Conservation (phyloP, 2,113 vertebrate species). For the Crotalus tigris region DNA sequence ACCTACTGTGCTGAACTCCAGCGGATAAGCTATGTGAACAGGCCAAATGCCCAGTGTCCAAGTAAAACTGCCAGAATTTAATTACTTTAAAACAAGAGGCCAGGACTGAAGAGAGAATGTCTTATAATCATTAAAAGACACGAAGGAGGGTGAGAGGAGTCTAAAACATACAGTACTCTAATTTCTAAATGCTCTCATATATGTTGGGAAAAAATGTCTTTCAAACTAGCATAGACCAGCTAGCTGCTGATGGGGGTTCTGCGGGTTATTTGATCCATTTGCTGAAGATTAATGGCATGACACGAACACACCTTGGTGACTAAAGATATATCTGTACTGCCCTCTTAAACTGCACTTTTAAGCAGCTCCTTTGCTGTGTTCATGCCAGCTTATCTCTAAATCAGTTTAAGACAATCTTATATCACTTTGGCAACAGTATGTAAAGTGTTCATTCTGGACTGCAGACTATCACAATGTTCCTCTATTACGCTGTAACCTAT, state of each 20-base stretch:
- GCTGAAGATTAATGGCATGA: background rate
- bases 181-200: conserved; percentile 57
- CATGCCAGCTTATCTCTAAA: background rate
- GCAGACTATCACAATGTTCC: background rate
- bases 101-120: conserved; percentile 62
- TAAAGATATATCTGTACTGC: background rate
- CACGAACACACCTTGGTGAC: background rate
- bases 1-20: conserved; percentile 59
- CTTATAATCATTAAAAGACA: conserved; percentile 57
- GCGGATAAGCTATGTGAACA: conserved; percentile 50
- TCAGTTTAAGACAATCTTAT: background rate
- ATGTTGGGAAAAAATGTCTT: conserved; percentile 61
- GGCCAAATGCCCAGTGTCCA: conserved; percentile 41
- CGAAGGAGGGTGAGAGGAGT: conserved; percentile 36
- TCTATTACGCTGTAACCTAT: background rate
- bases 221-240: conserved; percentile 57
- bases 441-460: background rate
- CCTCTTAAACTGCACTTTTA: background rate
- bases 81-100: conserved; percentile 69
- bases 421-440: background rate
- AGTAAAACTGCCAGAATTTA: conserved; percentile 54
- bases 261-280: background rate
- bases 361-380: background rate
- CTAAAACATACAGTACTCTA: conserved; percentile 40
- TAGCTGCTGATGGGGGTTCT: background rate